Evolutionary conservation across 2,113 vertebrate genomes (phyloP).

Genomic region (Scomber japonicus): DNA sequence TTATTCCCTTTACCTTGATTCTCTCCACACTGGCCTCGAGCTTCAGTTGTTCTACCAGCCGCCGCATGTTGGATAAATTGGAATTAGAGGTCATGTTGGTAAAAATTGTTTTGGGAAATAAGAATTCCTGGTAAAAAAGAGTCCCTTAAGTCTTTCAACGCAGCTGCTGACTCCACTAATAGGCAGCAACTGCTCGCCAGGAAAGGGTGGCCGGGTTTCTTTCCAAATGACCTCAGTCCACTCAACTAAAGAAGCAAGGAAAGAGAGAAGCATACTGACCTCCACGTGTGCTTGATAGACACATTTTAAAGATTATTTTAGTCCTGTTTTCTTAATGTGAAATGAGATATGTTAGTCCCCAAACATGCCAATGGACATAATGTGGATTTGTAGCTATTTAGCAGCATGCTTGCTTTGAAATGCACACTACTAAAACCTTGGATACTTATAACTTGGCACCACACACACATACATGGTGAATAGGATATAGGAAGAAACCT

Average conservation of each 20-base stretch:
- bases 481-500: too few relatives aligned
- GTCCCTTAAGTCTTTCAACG: constrained; percentile 34
- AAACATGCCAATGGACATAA: too few relatives aligned
- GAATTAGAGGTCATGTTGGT: constrained; percentile 90
- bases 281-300: too few relatives aligned
- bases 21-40: constrained; percentile 93
- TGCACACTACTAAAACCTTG: too few relatives aligned
- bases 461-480: too few relatives aligned
- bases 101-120: constrained; percentile 23
- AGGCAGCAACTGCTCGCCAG: constrained; percentile 35
- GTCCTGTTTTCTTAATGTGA: too few relatives aligned
- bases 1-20: constrained; percentile 87
- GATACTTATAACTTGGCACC: too few relatives aligned
- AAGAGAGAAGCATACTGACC: constrained; percentile 1
- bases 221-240: constrained; percentile 59
- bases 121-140: constrained; percentile 21
- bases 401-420: too few relatives aligned
- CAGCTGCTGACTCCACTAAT: constrained; percentile 47
- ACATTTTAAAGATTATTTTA: too few relatives aligned
- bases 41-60: constrained; percentile 92
- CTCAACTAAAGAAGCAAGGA: constrained; percentile 37
- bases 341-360: too few relatives aligned
- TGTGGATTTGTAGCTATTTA: too few relatives aligned
- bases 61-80: constrained; percentile 88
- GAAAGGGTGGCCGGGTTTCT: constrained; percentile 48